phyloP scores from a whole-genome alignment of 2,888 invertebrate species.

The Lycia hirtaria region DNA sequence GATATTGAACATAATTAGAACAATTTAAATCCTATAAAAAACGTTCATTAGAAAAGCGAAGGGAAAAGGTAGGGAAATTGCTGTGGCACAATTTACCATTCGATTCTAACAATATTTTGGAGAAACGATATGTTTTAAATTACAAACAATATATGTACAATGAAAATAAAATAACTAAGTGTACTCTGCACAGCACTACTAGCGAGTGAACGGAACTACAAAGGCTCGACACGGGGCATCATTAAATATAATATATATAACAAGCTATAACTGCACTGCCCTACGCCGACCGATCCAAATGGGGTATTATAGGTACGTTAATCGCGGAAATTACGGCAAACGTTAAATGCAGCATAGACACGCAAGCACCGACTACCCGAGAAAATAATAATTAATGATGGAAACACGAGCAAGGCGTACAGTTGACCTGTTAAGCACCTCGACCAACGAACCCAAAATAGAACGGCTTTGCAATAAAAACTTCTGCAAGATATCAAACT shows the following conservation, averaged over 20 bases:
- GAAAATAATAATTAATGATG: conserved; percentile 50
- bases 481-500: background rate
- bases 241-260: background rate
- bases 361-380: conserved; percentile 58
- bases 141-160: no score
- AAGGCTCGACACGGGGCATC: background rate
- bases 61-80: no score
- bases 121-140: no score
- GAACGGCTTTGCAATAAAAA: background rate
- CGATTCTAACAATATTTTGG: no score
- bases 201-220: background rate
- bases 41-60: no score
- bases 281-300: conserved; percentile 50
- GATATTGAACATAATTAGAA: no score
- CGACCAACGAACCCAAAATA: background rate
- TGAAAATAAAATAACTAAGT: no score
- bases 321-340: conserved; percentile 69
- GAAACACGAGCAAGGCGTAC: conserved; percentile 32
- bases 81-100: no score
- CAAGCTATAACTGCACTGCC: conserved; percentile 52
- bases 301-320: conserved; percentile 52
- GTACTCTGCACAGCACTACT: no score
- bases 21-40: no score
- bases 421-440: conserved; percentile 11
- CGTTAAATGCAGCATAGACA: conserved; percentile 67